These are phyloP conservation scores for Hormiphora californensis DNA, from an alignment of 37 sponge, comb jelly and placozoan species.

Conservation along the genomic window DNA sequence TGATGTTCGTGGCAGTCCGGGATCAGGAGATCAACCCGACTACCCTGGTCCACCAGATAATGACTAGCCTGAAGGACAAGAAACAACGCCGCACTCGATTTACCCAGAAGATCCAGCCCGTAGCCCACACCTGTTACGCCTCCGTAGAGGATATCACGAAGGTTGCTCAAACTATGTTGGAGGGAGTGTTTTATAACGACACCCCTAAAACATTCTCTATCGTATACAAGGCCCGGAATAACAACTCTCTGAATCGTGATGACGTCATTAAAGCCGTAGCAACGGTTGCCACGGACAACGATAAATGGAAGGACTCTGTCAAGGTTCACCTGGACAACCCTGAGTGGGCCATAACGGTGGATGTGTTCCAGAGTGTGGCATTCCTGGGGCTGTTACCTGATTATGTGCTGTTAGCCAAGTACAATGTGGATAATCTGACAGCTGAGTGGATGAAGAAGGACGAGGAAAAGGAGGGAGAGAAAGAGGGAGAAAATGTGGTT, in stretches of 20 bases:
- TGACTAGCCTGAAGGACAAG: conserved; percentile 39
- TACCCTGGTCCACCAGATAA: conserved; percentile 62
- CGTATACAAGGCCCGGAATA: conserved; percentile 51
- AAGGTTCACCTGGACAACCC: conserved; percentile 66
- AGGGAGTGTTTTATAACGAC: conserved; percentile 66
- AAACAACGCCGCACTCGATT: conserved; percentile 54
- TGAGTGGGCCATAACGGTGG: conserved; percentile 62
- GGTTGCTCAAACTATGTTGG: conserved; percentile 54
- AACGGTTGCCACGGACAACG: conserved; percentile 58
- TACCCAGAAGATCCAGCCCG: conserved; percentile 69
- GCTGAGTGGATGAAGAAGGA: not conserved
- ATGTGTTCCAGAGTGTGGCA: conserved; percentile 70
- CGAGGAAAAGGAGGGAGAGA: not conserved
- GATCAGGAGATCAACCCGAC: conserved; percentile 57
- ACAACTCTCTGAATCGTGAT: conserved; percentile 57
- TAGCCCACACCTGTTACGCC: conserved; percentile 63
- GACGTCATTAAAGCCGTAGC: conserved; percentile 65
- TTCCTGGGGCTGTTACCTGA: conserved; percentile 76
- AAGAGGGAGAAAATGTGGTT: not conserved
- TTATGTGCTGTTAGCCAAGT: conserved; percentile 65
- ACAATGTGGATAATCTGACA: conserved; percentile 71
- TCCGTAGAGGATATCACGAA: conserved; percentile 60
- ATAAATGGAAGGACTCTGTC: conserved; percentile 57
- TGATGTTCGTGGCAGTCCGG: conserved; percentile 64
- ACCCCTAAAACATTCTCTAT: conserved; percentile 43